These are phyloP conservation scores for Myotis lucifugus DNA, from an alignment of 2,113 vertebrate species.

Conservation along the genomic window DNA sequence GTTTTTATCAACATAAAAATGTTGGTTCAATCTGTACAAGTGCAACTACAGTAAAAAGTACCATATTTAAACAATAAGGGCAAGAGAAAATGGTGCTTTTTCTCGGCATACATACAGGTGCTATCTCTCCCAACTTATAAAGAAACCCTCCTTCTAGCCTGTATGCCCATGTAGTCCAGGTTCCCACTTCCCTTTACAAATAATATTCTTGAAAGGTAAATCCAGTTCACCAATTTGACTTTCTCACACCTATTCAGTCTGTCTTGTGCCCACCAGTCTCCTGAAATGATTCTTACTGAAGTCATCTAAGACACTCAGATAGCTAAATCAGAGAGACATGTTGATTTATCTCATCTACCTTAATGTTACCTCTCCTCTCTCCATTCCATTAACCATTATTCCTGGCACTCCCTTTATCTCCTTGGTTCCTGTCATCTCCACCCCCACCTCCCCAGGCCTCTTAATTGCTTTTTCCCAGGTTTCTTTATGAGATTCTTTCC, in stretches of 20 bases:
- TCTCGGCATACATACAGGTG: not conserved
- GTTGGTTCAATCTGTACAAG: not conserved
- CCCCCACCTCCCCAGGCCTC: not conserved
- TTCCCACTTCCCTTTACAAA: not conserved
- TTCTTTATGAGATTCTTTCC: not conserved
- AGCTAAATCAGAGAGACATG: not conserved
- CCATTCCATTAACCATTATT: not conserved
- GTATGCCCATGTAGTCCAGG: not conserved
- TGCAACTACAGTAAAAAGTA: not conserved
- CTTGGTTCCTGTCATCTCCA: not conserved
- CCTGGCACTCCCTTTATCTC: not conserved
- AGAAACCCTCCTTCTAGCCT: not conserved
- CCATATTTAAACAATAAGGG: not conserved
- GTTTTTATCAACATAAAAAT: not conserved
- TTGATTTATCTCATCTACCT: not conserved
- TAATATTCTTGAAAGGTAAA: not conserved
- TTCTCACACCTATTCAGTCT: not conserved
- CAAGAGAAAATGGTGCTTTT: not conserved
- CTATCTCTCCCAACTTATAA: not conserved
- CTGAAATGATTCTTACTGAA: not conserved
- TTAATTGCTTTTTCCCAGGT: not conserved
- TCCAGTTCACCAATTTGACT: not conserved
- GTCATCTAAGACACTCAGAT: not conserved
- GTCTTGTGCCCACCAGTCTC: not conserved
- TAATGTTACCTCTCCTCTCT: not conserved